These are phyloP conservation scores for Melanotaenia maccullochi DNA, from an alignment of 2,797 vertebrate genomes.

Conservation along the genomic window DNA sequence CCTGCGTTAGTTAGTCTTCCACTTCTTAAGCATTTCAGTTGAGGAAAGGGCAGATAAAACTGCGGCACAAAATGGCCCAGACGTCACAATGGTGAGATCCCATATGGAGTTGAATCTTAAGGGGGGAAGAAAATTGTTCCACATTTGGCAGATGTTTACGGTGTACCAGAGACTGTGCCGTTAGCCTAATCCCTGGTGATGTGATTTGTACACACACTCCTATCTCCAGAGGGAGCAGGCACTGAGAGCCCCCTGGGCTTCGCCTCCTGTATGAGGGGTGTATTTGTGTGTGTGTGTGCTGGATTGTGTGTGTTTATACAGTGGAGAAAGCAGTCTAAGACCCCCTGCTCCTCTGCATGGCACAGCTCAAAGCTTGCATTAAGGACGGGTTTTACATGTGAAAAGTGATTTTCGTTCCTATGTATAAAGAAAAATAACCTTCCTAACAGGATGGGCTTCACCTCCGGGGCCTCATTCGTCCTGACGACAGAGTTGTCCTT, in stretches of 20 bases:
- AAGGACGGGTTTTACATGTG: conserved; percentile 86
- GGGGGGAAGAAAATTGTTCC: conserved; percentile 82
- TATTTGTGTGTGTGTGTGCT: conserved; percentile 41
- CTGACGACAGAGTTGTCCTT: conserved; percentile 46
- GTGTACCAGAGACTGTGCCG: conserved; percentile 82
- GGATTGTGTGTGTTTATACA: conserved; percentile 66
- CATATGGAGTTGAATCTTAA: conserved; percentile 75
- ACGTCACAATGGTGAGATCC: conserved; percentile 80
- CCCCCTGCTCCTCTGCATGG: conserved; percentile 79
- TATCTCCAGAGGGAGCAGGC: conserved; percentile 84
- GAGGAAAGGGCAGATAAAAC: conserved; percentile 79
- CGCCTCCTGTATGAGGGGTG: conserved; percentile 44
- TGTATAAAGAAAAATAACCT: conserved; percentile 79
- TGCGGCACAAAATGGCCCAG: conserved; percentile 71
- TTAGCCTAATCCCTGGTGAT: conserved; percentile 88
- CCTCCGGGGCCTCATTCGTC: conserved; percentile 75
- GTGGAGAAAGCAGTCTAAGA: conserved; percentile 74
- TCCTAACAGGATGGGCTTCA: conserved; percentile 80
- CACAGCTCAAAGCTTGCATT: conserved; percentile 84
- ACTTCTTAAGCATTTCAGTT: conserved; percentile 82
- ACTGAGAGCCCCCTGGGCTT: conserved; percentile 69
- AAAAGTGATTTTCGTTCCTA: conserved; percentile 85
- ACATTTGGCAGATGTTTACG: conserved; percentile 86
- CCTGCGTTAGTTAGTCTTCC: conserved; percentile 76
- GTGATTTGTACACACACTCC: conserved; percentile 87